These are phyloP conservation scores for Drosophila pseudoananassae DNA, from an alignment of 1,140 invertebrate genomes.

Conservation along the genomic window DNA sequence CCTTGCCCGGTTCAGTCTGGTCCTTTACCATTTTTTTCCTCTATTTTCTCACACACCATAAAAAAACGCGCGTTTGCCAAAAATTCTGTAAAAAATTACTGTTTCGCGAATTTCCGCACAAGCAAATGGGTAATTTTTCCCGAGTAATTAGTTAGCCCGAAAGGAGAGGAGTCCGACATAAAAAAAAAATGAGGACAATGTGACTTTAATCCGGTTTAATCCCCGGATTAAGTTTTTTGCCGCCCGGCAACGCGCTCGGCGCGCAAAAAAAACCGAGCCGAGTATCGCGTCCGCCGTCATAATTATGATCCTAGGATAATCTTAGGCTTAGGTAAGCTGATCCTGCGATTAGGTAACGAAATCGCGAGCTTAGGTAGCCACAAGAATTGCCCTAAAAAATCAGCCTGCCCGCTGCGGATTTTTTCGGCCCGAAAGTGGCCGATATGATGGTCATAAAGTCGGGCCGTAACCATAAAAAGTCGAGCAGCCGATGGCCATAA, in stretches of 20 bases:
- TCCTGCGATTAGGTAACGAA: conserved; percentile 78
- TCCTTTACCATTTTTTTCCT: conserved; percentile 7
- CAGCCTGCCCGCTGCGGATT: conserved; percentile 9
- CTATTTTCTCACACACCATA: conserved; percentile 44
- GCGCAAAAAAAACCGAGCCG: conserved; percentile 47
- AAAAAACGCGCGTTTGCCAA: conserved; percentile 31
- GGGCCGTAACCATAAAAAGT: conserved; percentile 67
- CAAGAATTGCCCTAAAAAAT: conserved; percentile 77
- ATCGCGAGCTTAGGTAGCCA: conserved; percentile 77
- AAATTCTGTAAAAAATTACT: conserved; percentile 32
- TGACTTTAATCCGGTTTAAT: conserved; percentile 82
- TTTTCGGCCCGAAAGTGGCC: conserved; percentile 25
- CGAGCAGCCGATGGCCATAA: conserved; percentile 63
- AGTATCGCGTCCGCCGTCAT: conserved; percentile 71
- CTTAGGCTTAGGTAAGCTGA: conserved; percentile 78
- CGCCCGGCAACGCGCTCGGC: conserved; percentile 16
- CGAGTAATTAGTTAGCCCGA: conserved; percentile 75
- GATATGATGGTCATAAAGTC: conserved; percentile 55
- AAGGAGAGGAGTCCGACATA: conserved; percentile 40
- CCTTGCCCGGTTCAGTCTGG: conserved; percentile 42
- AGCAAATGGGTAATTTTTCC: conserved; percentile 75
- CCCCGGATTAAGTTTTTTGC: conserved; percentile 81
- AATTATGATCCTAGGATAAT: conserved; percentile 83
- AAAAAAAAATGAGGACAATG: conserved; percentile 69
- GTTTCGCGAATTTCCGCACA: conserved; percentile 72